phyloP scores from a whole-genome alignment of 1,140 invertebrate species.

The Pemphigus obesinymphae region DNA sequence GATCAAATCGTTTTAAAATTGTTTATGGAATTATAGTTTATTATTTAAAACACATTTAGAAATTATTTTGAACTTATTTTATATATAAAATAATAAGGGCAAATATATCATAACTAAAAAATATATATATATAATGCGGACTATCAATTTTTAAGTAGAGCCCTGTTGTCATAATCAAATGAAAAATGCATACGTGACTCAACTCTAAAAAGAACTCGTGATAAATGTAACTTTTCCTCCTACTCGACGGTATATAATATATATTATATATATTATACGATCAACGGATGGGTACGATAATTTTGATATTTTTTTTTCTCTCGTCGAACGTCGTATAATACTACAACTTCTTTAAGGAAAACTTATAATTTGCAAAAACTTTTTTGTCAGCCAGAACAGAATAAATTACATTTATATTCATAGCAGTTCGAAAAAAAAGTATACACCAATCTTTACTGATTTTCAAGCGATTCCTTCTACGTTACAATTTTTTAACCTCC shows the following conservation, averaged over 20 bases:
- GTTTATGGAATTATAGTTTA: too few relatives aligned
- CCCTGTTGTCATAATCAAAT: neutral
- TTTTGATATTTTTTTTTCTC: neutral
- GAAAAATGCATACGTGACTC: neutral
- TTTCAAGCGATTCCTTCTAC: neutral
- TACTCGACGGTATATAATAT: neutral
- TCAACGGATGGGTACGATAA: neutral
- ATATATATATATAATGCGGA: too few relatives aligned
- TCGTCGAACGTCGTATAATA: neutral
- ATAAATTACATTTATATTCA: slow-evolving; percentile 29
- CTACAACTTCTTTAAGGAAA: slow-evolving; percentile 4
- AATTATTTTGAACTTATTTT: too few relatives aligned
- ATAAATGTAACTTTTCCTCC: neutral
- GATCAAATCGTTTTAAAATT: too few relatives aligned
- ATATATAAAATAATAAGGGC: too few relatives aligned
- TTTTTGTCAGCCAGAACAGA: slow-evolving; percentile 3
- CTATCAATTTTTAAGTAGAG: neutral
- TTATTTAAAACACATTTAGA: too few relatives aligned
- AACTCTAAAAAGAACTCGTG: neutral
- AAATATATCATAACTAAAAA: too few relatives aligned
- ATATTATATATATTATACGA: too few relatives aligned
- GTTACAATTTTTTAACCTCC: neutral
- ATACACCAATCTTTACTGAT: neutral
- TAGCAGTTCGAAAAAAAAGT: neutral
- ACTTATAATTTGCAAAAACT: slow-evolving; percentile 30